Percentiles rank a stretch among this genome's conserved stretches.
Conservation (phyloP, 2,113 vertebrate genomes). For the Alligator mississippiensis region DNA sequence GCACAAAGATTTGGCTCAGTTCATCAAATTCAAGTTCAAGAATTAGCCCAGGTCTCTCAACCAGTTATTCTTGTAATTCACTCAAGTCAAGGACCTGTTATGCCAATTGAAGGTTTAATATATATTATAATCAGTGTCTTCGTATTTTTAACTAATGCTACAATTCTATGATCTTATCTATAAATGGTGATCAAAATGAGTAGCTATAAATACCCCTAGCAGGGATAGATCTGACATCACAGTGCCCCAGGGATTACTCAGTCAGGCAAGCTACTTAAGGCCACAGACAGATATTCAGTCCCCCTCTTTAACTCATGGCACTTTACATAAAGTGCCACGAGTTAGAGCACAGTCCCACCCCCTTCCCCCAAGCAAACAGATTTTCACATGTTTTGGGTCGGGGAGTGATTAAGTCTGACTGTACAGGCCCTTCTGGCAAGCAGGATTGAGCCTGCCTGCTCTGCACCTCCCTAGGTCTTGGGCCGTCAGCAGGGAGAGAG, state of each 20-base stretch:
- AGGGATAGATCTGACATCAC: neutral
- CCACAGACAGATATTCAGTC: no score
- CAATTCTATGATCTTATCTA: neutral
- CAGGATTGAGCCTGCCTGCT: no score
- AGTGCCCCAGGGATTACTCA: neutral
- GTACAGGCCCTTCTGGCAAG: no score
- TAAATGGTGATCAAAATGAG: neutral
- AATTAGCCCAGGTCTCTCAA: neutral
- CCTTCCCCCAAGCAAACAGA: no score
- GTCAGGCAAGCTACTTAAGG: neutral
- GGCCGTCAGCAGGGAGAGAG: no score
- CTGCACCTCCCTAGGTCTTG: no score
- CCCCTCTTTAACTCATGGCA: no score
- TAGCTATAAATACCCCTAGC: accelerated
- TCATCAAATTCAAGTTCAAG: neutral
- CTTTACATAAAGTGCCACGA: no score
- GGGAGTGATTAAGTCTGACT: no score
- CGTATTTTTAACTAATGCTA: neutral
- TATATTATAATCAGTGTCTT: neutral
- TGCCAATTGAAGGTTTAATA: neutral
- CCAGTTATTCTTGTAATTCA: neutral
- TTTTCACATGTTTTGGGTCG: no score
- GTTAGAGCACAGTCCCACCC: no score
- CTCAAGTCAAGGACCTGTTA: neutral
- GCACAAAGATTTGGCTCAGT: neutral